A percentile compares a stretch with the other conserved stretches of the same genome.
Evolutionary conservation across 2,888 invertebrate species (phyloP).

Genomic region (Megastigmus dorsalis): DNA sequence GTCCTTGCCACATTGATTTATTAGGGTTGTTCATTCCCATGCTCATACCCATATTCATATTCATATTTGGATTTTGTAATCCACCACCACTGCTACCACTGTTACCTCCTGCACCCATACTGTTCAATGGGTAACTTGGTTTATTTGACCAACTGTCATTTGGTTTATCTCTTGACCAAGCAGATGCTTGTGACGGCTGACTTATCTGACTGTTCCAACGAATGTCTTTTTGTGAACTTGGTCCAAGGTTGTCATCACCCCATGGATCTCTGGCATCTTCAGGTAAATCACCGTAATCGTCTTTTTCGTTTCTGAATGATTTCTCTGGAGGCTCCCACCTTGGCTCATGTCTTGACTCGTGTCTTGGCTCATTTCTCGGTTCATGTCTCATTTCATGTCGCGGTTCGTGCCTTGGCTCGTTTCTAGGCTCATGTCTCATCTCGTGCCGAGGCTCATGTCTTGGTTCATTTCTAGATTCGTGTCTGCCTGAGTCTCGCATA

Average conservation of each 20-base stretch:
- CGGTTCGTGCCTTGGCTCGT: slow-evolving; percentile 35
- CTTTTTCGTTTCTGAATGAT: slow-evolving; percentile 62
- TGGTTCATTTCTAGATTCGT: slow-evolving; percentile 41
- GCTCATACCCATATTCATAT: slow-evolving; percentile 32
- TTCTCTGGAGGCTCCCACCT: slow-evolving; percentile 62
- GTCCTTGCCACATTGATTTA: slow-evolving; percentile 45
- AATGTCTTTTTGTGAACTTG: slow-evolving; percentile 38
- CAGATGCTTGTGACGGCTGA: slow-evolving; percentile 29
- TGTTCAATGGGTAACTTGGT: slow-evolving; percentile 27
- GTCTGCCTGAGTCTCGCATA: slow-evolving; percentile 47
- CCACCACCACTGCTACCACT: not conserved
- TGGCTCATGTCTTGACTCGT: slow-evolving; percentile 56
- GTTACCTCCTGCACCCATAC: slow-evolving; percentile 16
- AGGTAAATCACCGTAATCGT: slow-evolving; percentile 69
- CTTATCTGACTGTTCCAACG: slow-evolving; percentile 52
- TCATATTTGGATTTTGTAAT: slow-evolving; percentile 49
- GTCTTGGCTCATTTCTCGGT: slow-evolving; percentile 22
- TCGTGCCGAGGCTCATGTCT: slow-evolving; percentile 42
- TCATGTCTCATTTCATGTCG: slow-evolving; percentile 41
- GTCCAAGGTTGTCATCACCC: slow-evolving; percentile 66
- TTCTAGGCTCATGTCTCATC: slow-evolving; percentile 15
- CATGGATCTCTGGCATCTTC: slow-evolving; percentile 72
- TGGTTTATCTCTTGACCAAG: slow-evolving; percentile 46
- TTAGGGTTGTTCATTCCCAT: slow-evolving; percentile 44
- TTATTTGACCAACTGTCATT: slow-evolving; percentile 45